Conservation (phyloP, 1,140 invertebrate species). For the Drosophila melanogaster region Release_6_plus_ISO1_MT NT_037436.4:11824501-11825000, state of each 20-base stretch:
- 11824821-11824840: conserved; percentile 72
- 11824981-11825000: conserved; percentile 48
- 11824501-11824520: conserved; percentile 67
- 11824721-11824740: conserved; percentile 48
- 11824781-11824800: conserved; percentile 3
- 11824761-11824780: conserved; percentile 44
- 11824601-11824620: conserved; percentile 76
- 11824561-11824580: conserved; percentile 65
- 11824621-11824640: conserved; percentile 62
- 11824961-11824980: conserved; percentile 58
- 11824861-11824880: conserved; percentile 12
- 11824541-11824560: conserved; percentile 77
- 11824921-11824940: conserved; percentile 66
- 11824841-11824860: conserved; percentile 67
- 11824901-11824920: conserved; percentile 67
- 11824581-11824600: conserved; percentile 65
- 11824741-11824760: conserved; percentile 49
- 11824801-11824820: conserved; percentile 59
- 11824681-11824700: conserved; percentile 55
- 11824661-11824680: conserved; percentile 68
- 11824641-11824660: conserved; percentile 65
- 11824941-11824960: conserved; percentile 62
- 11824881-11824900: conserved; percentile 54
- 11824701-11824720: conserved; percentile 53
- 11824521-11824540: conserved; percentile 63